These are phyloP conservation scores for Larimichthys crocea DNA, from an alignment of 2,113 vertebrate genomes.

Conservation along the genomic window DNA sequence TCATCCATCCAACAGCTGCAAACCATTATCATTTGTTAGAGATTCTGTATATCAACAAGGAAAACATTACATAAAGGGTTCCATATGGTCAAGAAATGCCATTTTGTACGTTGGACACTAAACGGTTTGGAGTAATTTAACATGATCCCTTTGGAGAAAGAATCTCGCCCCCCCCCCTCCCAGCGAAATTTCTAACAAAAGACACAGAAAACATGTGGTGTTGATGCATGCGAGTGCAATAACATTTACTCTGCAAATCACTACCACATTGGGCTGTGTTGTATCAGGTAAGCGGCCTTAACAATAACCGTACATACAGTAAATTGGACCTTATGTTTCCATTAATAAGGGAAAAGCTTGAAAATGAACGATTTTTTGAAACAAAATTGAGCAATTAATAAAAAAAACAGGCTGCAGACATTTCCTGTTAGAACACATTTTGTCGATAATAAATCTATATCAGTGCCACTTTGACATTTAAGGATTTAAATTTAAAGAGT, in stretches of 20 bases:
- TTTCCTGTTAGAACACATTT: conserved; percentile 29
- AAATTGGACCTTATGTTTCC: conserved; percentile 50
- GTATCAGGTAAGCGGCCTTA: conserved; percentile 72
- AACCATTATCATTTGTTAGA: conserved; percentile 94
- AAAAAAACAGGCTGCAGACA: conserved; percentile 5
- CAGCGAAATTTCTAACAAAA: conserved; percentile 57
- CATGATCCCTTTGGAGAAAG: conserved; percentile 89
- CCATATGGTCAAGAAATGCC: conserved; percentile 91
- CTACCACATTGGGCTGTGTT: conserved; percentile 76
- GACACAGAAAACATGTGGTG: conserved; percentile 76
- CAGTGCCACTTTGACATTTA: conserved; percentile 3
- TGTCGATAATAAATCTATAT: conserved; percentile 27
- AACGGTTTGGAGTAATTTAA: conserved; percentile 94
- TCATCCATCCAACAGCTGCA: conserved; percentile 89
- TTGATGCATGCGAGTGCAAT: conserved; percentile 87
- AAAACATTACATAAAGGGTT: conserved; percentile 91
- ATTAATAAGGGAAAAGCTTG: conserved; percentile 31
- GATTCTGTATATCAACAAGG: conserved; percentile 91
- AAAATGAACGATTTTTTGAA: conserved; percentile 5
- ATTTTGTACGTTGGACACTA: conserved; percentile 90
- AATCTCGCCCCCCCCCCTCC: conserved; percentile 84
- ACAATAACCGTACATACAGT: conserved; percentile 49
- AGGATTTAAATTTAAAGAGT: neutral
- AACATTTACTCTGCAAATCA: conserved; percentile 91
- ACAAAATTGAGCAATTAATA: conserved; percentile 29